These are phyloP conservation scores for Grapholita molesta DNA, from an alignment of 1,140 invertebrate species.

Conservation along the genomic window DNA sequence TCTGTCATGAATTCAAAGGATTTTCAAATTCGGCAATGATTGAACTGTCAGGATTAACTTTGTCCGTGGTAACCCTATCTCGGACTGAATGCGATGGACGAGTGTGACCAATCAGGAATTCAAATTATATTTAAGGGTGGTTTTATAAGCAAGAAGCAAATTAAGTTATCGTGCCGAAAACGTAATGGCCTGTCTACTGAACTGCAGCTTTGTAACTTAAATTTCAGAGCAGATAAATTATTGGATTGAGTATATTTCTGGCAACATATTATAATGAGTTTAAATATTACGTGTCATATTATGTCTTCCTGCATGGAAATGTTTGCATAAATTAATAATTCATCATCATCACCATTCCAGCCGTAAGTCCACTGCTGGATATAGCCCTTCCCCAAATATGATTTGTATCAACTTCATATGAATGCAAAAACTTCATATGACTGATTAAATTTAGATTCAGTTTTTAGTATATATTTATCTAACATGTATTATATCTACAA, in stretches of 20 bases:
- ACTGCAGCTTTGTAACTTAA: not conserved
- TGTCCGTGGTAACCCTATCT: not conserved
- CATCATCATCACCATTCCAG: too few species aligned
- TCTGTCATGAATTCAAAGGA: not conserved
- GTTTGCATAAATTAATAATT: too few species aligned
- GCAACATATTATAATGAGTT: too few species aligned
- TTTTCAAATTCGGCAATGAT: not conserved
- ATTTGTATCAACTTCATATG: too few species aligned
- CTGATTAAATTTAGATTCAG: too few species aligned
- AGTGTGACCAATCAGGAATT: slow-evolving; percentile 4
- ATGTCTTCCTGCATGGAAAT: too few species aligned
- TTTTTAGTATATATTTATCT: too few species aligned
- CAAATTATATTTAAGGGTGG: slow-evolving; percentile 8
- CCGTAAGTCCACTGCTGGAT: too few species aligned
- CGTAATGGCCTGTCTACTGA: not conserved
- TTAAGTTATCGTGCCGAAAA: slow-evolving; percentile 4
- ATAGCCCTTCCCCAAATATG: too few species aligned
- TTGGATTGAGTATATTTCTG: not conserved
- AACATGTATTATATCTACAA: too few species aligned
- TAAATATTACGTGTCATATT: too few species aligned
- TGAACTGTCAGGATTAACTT: not conserved
- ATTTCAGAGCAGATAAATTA: not conserved
- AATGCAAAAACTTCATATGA: too few species aligned
- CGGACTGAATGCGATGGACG: not conserved
- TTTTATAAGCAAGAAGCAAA: not conserved